A percentile compares a stretch with the other conserved stretches of the same genome.
These are phyloP conservation scores for Desoria tigrina DNA, from an alignment of 2,888 invertebrate species.

Conservation along the genomic window DNA sequence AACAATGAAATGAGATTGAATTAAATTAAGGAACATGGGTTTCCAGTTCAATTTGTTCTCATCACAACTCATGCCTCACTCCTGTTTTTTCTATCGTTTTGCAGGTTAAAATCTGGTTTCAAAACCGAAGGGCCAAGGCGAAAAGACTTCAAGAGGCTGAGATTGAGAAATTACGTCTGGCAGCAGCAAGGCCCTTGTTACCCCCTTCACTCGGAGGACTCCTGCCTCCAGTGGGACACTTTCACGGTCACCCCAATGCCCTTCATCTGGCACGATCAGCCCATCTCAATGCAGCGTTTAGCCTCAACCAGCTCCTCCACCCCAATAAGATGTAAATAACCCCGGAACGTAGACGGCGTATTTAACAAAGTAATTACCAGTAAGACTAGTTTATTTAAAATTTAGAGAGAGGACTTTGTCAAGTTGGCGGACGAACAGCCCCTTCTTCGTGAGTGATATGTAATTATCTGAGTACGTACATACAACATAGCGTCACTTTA, in stretches of 20 bases:
- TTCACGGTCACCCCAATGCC: constrained; percentile 51
- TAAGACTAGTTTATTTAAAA: background rate
- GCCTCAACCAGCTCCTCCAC: constrained; percentile 53
- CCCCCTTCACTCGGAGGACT: constrained; percentile 69
- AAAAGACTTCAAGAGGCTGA: constrained; percentile 95
- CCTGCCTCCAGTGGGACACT: constrained; percentile 56
- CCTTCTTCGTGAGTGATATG: constrained; percentile 20
- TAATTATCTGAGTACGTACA: constrained; percentile 1
- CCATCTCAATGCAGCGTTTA: constrained; percentile 54
- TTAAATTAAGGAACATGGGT: constrained; percentile 10
- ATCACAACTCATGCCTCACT: constrained; percentile 11
- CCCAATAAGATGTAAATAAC: constrained; percentile 51
- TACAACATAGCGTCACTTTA: background rate
- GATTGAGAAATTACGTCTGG: constrained; percentile 83
- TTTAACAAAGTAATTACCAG: background rate
- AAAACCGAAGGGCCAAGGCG: constrained; percentile 90
- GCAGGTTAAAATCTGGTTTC: constrained; percentile 90
- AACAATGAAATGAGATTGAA: constrained; percentile 14
- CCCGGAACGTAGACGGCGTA: background rate
- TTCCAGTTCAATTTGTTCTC: constrained; percentile 4
- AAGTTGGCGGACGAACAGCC: background rate
- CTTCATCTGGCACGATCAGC: constrained; percentile 52
- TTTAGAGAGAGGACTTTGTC: background rate
- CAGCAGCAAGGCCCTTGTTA: constrained; percentile 77
- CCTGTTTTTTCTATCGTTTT: constrained; percentile 24